Evolutionary conservation across 2,797 vertebrate species (phyloP), one percentile per base, ranked within the genome.

Genomic region (Dipus sagitta): DNA sequence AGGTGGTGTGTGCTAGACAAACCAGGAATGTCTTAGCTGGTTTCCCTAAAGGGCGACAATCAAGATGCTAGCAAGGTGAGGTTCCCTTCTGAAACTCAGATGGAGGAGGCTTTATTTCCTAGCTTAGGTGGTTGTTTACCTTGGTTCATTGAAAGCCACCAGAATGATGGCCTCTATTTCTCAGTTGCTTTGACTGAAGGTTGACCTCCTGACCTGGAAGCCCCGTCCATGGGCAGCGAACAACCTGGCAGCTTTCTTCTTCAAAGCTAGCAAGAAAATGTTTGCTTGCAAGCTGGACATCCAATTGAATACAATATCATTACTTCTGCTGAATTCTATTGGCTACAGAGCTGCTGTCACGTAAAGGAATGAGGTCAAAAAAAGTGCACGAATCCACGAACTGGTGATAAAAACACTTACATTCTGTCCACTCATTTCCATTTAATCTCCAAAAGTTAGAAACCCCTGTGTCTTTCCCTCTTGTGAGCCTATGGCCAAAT

Each of bases 201-300:
- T 74, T 74, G 18, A 30, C 23, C 34, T 91, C 47, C 21, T 26
- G 24, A 62, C 18, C 83, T 15, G n/a, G 65, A 2, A 90, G 47
- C 28, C 17, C 38, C 88, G 54, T 91, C 70, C 84, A 34, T 3
- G 68, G 58, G 38, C 26, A 93, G 23, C 15, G 47, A 20, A 81
- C 34, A 85, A 38, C 32, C n/a, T 23, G 30, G 42, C 78, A 88
- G 42, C 30, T 30, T 84, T 91, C 64, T 84, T 91, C 64, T 54
- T 86, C 47, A 74, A 88, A 82, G 62, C 52, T 65, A 91, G 24
- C 80, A 82, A 88, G 70, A 60, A 93, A 47, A 23, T 10, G 6
- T 77, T 70, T 92, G 52, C 67, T 81, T 90, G 26, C 65, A 90
- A 90, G n/a, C 42, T 84, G 71, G 52, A n/a, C n/a, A 54, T 86